Percentiles rank a stretch among this genome's conserved stretches.
Evolutionary conservation across 2,797 vertebrate species (phyloP).

Genomic region (Chlorospingus flavigularis): DNA sequence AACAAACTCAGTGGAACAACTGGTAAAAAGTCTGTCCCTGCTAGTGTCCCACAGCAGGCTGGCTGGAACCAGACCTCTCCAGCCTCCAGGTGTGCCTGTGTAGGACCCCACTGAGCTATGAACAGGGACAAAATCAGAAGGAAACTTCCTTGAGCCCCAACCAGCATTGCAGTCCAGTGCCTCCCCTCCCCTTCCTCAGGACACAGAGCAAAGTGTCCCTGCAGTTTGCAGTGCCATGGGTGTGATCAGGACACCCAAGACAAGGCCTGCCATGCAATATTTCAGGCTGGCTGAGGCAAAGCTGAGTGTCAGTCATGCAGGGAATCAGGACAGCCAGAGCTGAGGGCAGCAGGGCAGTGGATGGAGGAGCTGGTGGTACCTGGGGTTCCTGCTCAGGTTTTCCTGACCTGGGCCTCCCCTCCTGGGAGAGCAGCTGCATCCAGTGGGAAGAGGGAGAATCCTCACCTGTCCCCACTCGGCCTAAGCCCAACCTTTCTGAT

Average conservation of each 20-base stretch:
- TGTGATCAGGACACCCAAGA: background rate
- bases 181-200: background rate
- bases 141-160: background rate
- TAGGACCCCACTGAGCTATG: background rate
- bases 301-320: background rate
- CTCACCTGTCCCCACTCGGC: background rate
- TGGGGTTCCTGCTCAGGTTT: background rate
- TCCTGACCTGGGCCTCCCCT: background rate
- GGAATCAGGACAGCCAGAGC: background rate
- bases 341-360: background rate
- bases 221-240: background rate
- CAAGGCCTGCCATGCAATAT: background rate
- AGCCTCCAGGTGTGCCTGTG: background rate
- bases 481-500: background rate
- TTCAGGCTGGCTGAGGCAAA: background rate
- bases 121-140: background rate
- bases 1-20: background rate
- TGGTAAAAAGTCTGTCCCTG: background rate
- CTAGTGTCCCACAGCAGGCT: background rate
- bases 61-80: background rate
- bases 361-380: background rate
- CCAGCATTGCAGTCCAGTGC: background rate
- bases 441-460: background rate
- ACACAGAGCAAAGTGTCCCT: background rate
- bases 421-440: background rate